These are phyloP conservation scores for Neodiprion fabricii DNA, from an alignment of 1,140 invertebrate genomes.

Conservation along the genomic window DNA sequence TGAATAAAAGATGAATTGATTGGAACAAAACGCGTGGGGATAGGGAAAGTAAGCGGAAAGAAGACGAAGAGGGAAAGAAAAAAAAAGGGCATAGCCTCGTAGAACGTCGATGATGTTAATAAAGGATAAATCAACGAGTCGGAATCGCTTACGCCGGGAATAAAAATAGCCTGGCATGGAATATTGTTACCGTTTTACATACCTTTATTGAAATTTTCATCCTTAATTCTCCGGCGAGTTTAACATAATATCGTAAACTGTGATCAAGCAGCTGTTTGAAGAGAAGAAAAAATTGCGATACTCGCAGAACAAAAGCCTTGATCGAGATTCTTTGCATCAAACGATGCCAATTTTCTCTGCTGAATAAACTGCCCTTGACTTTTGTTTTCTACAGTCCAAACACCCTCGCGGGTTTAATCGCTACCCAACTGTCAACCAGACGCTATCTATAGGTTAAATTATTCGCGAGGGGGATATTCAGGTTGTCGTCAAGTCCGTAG, in stretches of 20 bases:
- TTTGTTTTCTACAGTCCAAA: too few relatives aligned
- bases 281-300: too few relatives aligned
- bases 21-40: conserved; percentile 11
- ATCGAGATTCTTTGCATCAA: too few relatives aligned
- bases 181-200: neutral
- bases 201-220: neutral
- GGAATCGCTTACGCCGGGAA: neutral
- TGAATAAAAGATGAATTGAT: conserved; percentile 59
- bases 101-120: conserved; percentile 58
- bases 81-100: conserved; percentile 23
- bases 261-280: too few relatives aligned
- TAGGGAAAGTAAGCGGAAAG: neutral
- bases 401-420: too few relatives aligned
- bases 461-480: too few relatives aligned
- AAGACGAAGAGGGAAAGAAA: neutral
- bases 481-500: too few relatives aligned
- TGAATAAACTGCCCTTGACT: too few relatives aligned
- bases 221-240: neutral
- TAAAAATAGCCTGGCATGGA: neutral
- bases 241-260: neutral
- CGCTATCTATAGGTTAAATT: too few relatives aligned
- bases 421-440: too few relatives aligned
- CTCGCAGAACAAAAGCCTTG: too few relatives aligned
- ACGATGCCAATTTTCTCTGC: too few relatives aligned
- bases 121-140: conserved; percentile 50